Conservation (phyloP, 2,113 vertebrate species). For the Lagopus muta region DNA sequence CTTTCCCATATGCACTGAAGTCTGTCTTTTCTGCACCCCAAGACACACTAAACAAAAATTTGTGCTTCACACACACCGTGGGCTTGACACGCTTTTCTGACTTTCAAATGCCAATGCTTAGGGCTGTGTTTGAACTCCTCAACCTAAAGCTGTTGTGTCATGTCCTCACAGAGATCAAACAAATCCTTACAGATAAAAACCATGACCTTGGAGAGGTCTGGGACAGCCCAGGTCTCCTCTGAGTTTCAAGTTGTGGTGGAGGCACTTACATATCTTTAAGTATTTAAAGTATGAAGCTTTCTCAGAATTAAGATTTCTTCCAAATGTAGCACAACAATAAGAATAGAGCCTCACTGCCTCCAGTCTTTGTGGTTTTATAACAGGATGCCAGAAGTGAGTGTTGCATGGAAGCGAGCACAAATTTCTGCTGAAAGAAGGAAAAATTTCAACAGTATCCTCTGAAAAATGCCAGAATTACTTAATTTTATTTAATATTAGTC, state of each 20-base stretch:
- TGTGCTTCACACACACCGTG: background rate
- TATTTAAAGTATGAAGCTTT: background rate
- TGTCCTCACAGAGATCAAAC: background rate
- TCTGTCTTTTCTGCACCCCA: background rate
- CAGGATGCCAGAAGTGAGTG: fast-evolving
- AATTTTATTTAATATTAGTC: conserved; percentile 1
- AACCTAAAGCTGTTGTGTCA: background rate
- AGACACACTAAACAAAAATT: background rate
- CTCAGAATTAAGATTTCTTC: background rate
- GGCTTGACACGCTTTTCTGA: background rate
- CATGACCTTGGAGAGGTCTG: background rate
- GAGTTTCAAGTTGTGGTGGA: background rate
- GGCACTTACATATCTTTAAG: background rate
- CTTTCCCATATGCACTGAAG: too few species aligned
- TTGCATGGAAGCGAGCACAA: background rate
- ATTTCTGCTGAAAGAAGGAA: background rate
- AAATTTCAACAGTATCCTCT: background rate
- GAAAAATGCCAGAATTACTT: conserved; percentile 7
- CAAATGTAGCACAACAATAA: background rate
- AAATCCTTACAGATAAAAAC: background rate
- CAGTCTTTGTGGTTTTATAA: background rate
- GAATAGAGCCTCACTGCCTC: background rate
- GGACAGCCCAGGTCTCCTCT: background rate
- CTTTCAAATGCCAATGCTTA: background rate
- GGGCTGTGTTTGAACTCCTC: background rate